Evolutionary conservation across 2,797 vertebrate genomes (phyloP), one percentile per base, ranked within the genome.

Genomic region (Rousettus madagascariensis): DNA sequence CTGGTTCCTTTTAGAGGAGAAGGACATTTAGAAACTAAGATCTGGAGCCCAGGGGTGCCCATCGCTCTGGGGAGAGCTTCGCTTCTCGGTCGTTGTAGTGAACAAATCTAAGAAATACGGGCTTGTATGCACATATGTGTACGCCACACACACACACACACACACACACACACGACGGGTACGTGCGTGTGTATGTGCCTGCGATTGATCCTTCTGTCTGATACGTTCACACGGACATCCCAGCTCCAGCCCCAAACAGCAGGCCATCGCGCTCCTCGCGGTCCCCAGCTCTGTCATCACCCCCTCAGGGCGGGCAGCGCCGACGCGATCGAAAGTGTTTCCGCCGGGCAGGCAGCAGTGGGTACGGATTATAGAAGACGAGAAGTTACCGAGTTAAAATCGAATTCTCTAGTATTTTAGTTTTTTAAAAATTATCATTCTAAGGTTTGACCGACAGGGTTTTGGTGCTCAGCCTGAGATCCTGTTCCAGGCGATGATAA

Each of bases 391-490:
- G 49, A 86, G 53, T 89, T 90, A 88, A 95, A 69, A 53, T 46
- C 17, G 6, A 30, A 61, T 7, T 15, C 61, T 95, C 82, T 96
- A 24, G 30, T 72, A 86, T 71, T 91, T 94, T 91, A 22, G 8
- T 93, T 97, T 17, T 59, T 24, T 30, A 20, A 5, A 63, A 90
- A 53, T 53, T 43, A 46, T 61, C 65, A 22, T 91, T 83, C 69
- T 30, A 51, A 74, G 36, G 72, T 90, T 0, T 61, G 51, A 94
- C n/a, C 61, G 41, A 19, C 46, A 90, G 20, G 46, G 69, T 93
- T 95, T 90, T 93, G 57, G 17, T 90, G 33, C 41, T 94, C 80
- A 59, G 55, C 19, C 72, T 89, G 71, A 57, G 11, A 49, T 72
- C 91, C 28, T 71, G 0, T 84, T 84, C 43, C 84, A 57, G 20